These are phyloP conservation scores for Neodiprion virginianus DNA, from an alignment of 1,140 invertebrate species.

Conservation along the genomic window DNA sequence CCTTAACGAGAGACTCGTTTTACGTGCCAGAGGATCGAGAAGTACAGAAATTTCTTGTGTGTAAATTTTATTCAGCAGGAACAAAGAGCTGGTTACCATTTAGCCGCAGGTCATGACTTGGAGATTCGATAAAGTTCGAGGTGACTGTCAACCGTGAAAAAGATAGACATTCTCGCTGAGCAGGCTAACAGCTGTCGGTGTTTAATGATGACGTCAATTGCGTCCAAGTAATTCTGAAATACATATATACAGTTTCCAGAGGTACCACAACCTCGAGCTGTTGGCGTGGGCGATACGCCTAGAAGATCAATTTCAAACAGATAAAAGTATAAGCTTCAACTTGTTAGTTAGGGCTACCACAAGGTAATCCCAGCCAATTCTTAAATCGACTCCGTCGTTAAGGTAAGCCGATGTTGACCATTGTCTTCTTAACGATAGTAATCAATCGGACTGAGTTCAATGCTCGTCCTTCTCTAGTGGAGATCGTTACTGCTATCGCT, in stretches of 20 bases:
- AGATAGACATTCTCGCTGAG: neutral
- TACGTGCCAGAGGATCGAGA: too few relatives aligned
- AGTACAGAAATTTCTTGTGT: too few relatives aligned
- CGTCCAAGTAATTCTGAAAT: neutral
- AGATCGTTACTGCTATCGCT: conserved; percentile 23
- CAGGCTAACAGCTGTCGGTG: neutral
- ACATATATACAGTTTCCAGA: neutral
- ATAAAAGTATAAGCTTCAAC: conserved; percentile 25
- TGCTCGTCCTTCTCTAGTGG: conserved; percentile 19
- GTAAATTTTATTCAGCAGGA: too few relatives aligned
- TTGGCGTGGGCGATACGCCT: neutral
- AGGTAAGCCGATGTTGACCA: conserved; percentile 38
- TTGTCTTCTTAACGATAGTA: conserved; percentile 53
- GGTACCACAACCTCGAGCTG: neutral
- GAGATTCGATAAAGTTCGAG: neutral
- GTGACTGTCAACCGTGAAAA: neutral
- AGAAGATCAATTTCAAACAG: conserved; percentile 40
- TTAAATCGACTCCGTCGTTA: conserved; percentile 39
- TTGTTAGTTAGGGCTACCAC: conserved; percentile 33
- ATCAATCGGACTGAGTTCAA: conserved; percentile 48
- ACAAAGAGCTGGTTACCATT: too few relatives aligned
- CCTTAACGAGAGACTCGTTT: too few relatives aligned
- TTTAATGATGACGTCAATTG: neutral
- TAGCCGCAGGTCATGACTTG: neutral
- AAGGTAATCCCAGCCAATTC: conserved; percentile 35